These are phyloP conservation scores for Sphaerodactylus townsendi DNA, from an alignment of 2,113 vertebrate genomes.

Conservation along the genomic window DNA sequence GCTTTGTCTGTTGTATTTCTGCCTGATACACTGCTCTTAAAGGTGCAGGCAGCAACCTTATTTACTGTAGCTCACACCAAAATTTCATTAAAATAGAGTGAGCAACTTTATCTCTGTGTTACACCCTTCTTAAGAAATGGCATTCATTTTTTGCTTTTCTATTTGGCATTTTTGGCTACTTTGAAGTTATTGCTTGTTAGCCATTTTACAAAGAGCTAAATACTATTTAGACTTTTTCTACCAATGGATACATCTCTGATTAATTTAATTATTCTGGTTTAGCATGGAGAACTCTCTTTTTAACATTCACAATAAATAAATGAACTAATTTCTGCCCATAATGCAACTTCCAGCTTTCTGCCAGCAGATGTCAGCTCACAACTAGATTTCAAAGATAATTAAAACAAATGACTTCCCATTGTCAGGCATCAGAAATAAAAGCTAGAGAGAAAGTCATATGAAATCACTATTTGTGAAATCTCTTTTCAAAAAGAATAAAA, in stretches of 20 bases:
- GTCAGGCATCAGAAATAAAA: background rate
- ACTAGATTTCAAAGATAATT: slow-evolving; percentile 37
- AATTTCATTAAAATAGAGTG: background rate
- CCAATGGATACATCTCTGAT: background rate
- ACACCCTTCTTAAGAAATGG: background rate
- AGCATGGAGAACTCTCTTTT: background rate
- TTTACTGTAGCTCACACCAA: background rate
- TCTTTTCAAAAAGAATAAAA: background rate
- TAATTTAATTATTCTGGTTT: background rate
- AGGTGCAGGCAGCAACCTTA: too few relatives aligned
- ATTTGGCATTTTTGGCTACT: too few relatives aligned
- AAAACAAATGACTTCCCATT: slow-evolving; percentile 18
- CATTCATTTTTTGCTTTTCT: slow-evolving; percentile 26
- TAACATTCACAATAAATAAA: background rate
- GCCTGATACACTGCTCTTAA: background rate
- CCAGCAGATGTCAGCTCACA: slow-evolving; percentile 61
- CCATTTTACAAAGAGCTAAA: background rate
- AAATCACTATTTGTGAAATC: background rate
- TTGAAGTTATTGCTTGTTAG: background rate
- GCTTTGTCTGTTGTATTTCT: background rate
- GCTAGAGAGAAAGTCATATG: background rate
- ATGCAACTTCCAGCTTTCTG: slow-evolving; percentile 27
- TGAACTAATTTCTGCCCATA: background rate
- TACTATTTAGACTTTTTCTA: background rate
- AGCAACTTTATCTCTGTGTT: background rate